Percentiles rank a stretch among this genome's conserved stretches.
These are phyloP conservation scores for Lonchura striata DNA, from an alignment of 2,113 vertebrate genomes.

Conservation along the genomic window DNA sequence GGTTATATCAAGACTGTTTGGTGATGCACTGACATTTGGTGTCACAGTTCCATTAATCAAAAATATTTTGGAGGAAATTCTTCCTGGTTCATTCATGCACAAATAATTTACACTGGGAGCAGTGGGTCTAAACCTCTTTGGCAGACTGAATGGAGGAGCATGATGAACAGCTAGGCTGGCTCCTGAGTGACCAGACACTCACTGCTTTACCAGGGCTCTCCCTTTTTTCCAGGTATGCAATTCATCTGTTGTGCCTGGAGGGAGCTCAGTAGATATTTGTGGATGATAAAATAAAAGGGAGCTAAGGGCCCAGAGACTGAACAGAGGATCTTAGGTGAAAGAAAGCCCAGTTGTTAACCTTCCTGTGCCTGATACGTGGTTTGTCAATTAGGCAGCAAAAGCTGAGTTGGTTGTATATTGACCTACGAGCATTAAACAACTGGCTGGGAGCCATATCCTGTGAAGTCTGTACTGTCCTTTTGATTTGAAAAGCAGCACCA, in stretches of 20 bases:
- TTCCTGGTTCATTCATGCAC: conserved; percentile 17
- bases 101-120: conserved; percentile 41
- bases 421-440: conserved; percentile 65
- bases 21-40: conserved; percentile 41
- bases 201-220: conserved; percentile 35
- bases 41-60: conserved; percentile 43
- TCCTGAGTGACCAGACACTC: conserved; percentile 56
- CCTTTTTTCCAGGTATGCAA: conserved; percentile 14
- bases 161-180: conserved; percentile 58
- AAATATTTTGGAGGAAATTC: conserved; percentile 29
- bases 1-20: conserved; percentile 1
- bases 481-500: conserved; percentile 78
- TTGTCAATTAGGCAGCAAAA: conserved; percentile 72
- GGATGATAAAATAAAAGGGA: conserved; percentile 48
- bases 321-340: conserved; percentile 58
- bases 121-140: conserved; percentile 55
- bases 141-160: conserved; percentile 46
- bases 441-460: conserved; percentile 73
- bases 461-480: conserved; percentile 54
- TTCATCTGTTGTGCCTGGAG: conserved; percentile 19
- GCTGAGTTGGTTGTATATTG: conserved; percentile 62
- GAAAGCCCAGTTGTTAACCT: conserved; percentile 65
- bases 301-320: conserved; percentile 32
- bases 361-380: conserved; percentile 65
- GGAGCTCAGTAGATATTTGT: conserved; percentile 61